Percentiles rank a stretch among this genome's conserved stretches.
Evolutionary conservation across 2,113 vertebrate species (phyloP).

Genomic region (Petaurus breviceps): DNA sequence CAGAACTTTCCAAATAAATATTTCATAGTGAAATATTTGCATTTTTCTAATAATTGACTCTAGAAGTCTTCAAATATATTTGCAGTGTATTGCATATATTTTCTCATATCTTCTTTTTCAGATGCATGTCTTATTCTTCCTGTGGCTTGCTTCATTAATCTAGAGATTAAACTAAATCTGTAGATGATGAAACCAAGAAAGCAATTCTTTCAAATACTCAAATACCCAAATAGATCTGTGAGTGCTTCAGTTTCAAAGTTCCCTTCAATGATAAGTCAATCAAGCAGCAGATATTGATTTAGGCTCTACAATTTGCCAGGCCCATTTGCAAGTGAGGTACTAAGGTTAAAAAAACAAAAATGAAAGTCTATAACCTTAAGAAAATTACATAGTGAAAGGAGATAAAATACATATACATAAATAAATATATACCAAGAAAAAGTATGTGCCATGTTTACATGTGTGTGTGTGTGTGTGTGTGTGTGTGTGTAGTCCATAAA

Average conservation of each 20-base stretch:
- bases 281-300: not conserved
- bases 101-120: not conserved
- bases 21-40: not conserved
- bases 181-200: not conserved
- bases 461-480: no score
- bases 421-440: not conserved
- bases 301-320: not conserved
- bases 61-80: not conserved
- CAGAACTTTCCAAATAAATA: not conserved
- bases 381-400: not conserved
- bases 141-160: not conserved
- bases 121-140: not conserved
- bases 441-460: not conserved
- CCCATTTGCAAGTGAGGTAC: not conserved
- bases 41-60: not conserved
- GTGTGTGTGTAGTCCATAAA: not conserved
- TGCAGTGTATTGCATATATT: not conserved
- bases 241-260: not conserved
- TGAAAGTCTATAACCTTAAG: not conserved
- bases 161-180: not conserved
- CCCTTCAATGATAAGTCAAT: not conserved
- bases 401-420: not conserved
- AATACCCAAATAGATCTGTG: not conserved
- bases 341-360: not conserved
- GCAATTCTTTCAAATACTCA: not conserved